phyloP scores from a whole-genome alignment of 1,140 invertebrate species.

The Neodiprion fabricii region DNA sequence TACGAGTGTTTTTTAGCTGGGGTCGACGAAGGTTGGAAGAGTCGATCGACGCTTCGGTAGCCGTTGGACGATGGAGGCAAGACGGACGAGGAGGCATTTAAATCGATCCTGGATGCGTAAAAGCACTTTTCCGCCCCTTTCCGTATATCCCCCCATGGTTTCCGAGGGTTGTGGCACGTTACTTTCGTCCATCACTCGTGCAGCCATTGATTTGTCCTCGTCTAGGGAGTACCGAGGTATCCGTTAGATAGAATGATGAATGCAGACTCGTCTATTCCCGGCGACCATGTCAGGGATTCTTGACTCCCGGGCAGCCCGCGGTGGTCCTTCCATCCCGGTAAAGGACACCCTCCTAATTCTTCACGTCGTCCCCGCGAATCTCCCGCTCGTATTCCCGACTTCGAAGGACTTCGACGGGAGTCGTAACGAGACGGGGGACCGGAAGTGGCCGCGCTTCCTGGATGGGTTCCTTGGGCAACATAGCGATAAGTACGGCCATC shows the following conservation, averaged over 20 bases:
- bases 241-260: conserved; percentile 41
- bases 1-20: no score
- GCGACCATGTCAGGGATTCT: conserved; percentile 34
- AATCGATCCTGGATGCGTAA: conserved; percentile 26
- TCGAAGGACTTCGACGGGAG: conserved; percentile 28
- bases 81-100: background rate
- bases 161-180: background rate
- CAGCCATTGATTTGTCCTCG: conserved; percentile 39
- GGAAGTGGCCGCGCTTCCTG: background rate
- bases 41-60: background rate
- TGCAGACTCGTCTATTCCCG: conserved; percentile 34
- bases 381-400: background rate
- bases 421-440: conserved; percentile 29
- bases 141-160: background rate
- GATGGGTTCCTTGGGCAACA: background rate
- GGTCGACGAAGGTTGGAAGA: no score
- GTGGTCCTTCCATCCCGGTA: conserved; percentile 41
- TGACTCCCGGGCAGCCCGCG: conserved; percentile 38
- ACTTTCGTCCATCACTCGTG: conserved; percentile 16
- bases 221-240: conserved; percentile 39
- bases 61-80: background rate
- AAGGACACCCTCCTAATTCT: conserved; percentile 7
- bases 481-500: background rate
- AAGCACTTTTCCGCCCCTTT: background rate
- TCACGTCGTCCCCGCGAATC: background rate